Evolutionary conservation across 2,113 vertebrate genomes (phyloP).

Genomic region (Pituophis catenifer): DNA sequence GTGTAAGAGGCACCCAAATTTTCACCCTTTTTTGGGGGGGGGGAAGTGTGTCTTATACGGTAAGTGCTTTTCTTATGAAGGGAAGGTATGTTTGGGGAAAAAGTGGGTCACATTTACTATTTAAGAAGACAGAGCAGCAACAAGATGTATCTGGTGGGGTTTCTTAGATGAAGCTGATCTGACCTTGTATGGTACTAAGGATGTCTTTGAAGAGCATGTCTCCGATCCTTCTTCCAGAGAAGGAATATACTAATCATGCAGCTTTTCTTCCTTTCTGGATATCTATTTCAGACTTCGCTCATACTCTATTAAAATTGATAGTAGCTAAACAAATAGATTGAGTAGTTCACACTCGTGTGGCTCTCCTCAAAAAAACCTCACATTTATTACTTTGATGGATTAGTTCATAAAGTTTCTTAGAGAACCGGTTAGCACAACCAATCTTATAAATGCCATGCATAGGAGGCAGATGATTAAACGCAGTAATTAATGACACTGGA

Average conservation of each 20-base stretch:
- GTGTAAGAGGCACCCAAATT: too few relatives aligned
- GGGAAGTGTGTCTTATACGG: too few relatives aligned
- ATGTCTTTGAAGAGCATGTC: background rate
- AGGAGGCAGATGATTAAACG: background rate
- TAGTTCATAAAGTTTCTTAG: background rate
- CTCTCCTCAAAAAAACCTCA: background rate
- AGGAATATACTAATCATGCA: background rate
- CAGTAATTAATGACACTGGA: background rate
- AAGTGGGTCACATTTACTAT: background rate
- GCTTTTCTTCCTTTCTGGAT: background rate
- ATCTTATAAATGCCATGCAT: background rate
- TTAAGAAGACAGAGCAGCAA: background rate
- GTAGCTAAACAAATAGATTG: background rate
- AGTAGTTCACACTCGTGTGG: background rate
- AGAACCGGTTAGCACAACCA: background rate
- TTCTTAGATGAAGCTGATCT: background rate
- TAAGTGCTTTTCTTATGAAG: background rate
- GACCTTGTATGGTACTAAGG: background rate
- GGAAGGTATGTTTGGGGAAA: background rate
- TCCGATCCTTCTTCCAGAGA: background rate
- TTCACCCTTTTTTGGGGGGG: too few relatives aligned
- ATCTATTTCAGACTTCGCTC: background rate
- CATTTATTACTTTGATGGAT: background rate
- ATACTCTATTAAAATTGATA: background rate
- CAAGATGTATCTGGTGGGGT: background rate